A percentile compares a stretch with the other conserved stretches of the same genome.
phyloP scores from a whole-genome alignment of 2,888 invertebrate species.

The Leptopilina drosophilae region DNA sequence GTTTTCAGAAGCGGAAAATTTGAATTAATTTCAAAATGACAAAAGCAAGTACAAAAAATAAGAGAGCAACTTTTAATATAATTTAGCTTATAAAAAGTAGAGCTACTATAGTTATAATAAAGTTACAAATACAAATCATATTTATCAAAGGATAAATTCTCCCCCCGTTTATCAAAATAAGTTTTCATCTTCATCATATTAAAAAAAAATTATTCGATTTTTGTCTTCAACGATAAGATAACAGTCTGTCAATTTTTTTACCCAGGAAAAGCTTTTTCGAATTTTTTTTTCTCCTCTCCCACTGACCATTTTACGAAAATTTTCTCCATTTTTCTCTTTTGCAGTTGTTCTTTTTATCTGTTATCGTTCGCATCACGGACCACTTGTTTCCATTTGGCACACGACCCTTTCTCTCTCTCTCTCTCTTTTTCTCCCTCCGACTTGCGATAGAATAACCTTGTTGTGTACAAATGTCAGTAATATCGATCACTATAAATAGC shows the following conservation, averaged over 20 bases:
- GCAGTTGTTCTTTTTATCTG: constrained; percentile 46
- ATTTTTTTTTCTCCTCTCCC: background rate
- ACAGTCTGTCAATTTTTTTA: background rate
- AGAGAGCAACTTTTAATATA: too few relatives aligned
- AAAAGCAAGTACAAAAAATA: too few relatives aligned
- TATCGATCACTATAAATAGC: constrained; percentile 3
- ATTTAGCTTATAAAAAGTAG: too few relatives aligned
- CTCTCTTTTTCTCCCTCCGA: background rate
- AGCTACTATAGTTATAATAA: too few relatives aligned
- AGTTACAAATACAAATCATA: too few relatives aligned
- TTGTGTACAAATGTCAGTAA: constrained; percentile 1
- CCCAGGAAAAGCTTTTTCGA: background rate
- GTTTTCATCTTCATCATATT: background rate
- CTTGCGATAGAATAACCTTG: background rate
- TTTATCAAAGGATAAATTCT: background rate
- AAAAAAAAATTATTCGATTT: background rate
- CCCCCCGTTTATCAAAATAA: background rate
- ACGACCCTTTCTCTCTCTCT: constrained; percentile 47
- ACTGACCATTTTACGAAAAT: background rate
- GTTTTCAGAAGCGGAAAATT: too few relatives aligned
- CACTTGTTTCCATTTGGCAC: constrained; percentile 57
- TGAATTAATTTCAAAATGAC: too few relatives aligned
- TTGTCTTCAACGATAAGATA: background rate
- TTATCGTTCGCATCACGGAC: constrained; percentile 56
- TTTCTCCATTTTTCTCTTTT: background rate